Conservation (phyloP, 1,140 invertebrate species). For the Anadara kagoshimensis region DNA sequence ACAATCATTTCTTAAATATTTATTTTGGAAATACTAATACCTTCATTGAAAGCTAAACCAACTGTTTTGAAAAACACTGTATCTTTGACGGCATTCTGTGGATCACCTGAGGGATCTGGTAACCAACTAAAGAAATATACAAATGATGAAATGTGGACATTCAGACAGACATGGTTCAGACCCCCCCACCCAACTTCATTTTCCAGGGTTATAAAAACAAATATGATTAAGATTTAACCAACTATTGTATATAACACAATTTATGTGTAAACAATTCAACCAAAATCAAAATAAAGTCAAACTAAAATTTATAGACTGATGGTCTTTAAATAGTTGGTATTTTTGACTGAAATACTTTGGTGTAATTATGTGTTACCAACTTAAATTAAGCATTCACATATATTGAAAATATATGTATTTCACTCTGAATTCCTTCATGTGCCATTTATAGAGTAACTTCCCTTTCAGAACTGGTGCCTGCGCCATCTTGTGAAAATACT, state of each 20-base stretch:
- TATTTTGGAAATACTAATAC: conserved; percentile 69
- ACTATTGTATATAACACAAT: neutral
- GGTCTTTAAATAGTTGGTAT: no score
- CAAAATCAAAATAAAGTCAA: no score
- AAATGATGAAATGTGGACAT: neutral
- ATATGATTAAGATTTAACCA: neutral
- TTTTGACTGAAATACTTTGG: no score
- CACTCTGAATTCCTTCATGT: no score
- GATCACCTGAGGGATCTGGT: conserved; percentile 77
- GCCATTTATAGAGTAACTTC: no score
- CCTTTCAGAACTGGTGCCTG: no score
- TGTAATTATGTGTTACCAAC: no score
- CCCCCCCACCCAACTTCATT: neutral
- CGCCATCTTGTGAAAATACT: no score
- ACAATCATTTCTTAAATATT: no score
- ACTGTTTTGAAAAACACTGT: conserved; percentile 87
- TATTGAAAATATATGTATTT: no score
- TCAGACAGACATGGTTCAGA: neutral
- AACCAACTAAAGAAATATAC: conserved; percentile 60
- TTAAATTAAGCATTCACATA: no score
- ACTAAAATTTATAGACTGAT: no score
- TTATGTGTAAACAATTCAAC: neutral
- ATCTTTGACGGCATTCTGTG: conserved; percentile 79
- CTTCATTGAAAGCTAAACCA: conserved; percentile 82
- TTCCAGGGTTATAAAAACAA: neutral